Evolutionary conservation across 1,140 invertebrate genomes (phyloP).

Genomic region (Aphelenchoides fujianensis): DNA sequence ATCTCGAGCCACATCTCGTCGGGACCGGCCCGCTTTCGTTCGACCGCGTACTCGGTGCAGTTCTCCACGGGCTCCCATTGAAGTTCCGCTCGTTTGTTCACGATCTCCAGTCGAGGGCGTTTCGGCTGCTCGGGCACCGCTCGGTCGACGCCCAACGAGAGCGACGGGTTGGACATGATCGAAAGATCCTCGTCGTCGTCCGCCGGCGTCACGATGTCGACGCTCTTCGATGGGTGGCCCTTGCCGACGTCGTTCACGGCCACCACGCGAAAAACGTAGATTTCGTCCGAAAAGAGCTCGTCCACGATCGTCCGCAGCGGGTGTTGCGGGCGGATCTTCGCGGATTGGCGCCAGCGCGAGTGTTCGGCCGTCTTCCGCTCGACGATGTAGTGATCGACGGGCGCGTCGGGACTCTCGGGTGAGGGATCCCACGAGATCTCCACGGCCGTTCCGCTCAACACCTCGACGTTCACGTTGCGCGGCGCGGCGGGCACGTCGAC

Average conservation of each 20-base stretch:
- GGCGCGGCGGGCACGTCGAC: conserved; percentile 53
- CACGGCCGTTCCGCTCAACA: conserved; percentile 30
- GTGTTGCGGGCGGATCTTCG: conserved; percentile 37
- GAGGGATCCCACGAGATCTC: conserved; percentile 44
- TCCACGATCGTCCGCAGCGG: conserved; percentile 65
- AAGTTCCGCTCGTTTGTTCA: conserved; percentile 14
- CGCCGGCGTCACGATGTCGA: conserved; percentile 69
- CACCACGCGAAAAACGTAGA: conserved; percentile 91
- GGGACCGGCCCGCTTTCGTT: conserved; percentile 15
- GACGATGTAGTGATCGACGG: conserved; percentile 54
- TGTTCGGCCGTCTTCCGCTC: conserved; percentile 57
- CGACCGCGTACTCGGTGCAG: conserved; percentile 16
- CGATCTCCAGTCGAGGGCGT: neutral
- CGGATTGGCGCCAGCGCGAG: conserved; percentile 52
- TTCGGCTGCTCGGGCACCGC: conserved; percentile 5
- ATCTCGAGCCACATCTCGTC: conserved; percentile 27
- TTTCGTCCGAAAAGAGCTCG: conserved; percentile 80
- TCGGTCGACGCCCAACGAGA: neutral
- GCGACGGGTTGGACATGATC: conserved; percentile 13
- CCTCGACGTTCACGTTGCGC: conserved; percentile 28
- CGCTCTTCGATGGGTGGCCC: conserved; percentile 73
- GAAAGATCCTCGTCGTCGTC: conserved; percentile 38
- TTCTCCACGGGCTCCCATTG: conserved; percentile 21
- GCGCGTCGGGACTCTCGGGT: conserved; percentile 41
- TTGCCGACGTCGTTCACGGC: conserved; percentile 91